These are phyloP conservation scores for Accipiter virgatus DNA, from an alignment of 2,113 vertebrate genomes.

Conservation along the genomic window DNA sequence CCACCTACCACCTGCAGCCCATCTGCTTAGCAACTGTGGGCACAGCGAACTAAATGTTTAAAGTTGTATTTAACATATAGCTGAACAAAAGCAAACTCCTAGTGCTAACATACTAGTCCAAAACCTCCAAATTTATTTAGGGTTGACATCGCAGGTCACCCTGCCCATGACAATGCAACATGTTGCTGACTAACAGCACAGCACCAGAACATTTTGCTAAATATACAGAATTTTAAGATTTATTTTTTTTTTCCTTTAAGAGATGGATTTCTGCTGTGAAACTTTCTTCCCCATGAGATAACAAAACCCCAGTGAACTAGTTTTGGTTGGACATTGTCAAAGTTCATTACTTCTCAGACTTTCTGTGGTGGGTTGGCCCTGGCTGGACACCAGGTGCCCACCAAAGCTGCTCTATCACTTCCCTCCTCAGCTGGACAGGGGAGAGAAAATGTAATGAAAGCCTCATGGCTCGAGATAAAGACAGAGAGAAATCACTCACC, in stretches of 20 bases:
- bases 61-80: neutral
- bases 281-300: neutral
- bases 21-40: neutral
- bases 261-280: neutral
- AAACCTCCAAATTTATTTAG: neutral
- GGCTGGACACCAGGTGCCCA: too few relatives aligned
- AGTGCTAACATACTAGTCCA: neutral
- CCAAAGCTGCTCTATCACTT: too few relatives aligned
- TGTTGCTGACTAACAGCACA: neutral
- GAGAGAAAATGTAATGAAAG: too few relatives aligned
- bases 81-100: neutral
- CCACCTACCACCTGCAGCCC: neutral
- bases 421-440: too few relatives aligned
- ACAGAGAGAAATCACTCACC: too few relatives aligned
- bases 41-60: neutral
- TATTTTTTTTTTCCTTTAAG: neutral
- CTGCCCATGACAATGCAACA: neutral
- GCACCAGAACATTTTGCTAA: neutral
- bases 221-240: neutral
- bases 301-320: neutral
- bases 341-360: neutral
- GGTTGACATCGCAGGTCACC: neutral
- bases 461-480: too few relatives aligned
- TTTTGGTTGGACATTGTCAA: neutral
- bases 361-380: neutral